Evolutionary conservation across 2,888 invertebrate species (phyloP).

Genomic region (Cheilosia scutellata): DNA sequence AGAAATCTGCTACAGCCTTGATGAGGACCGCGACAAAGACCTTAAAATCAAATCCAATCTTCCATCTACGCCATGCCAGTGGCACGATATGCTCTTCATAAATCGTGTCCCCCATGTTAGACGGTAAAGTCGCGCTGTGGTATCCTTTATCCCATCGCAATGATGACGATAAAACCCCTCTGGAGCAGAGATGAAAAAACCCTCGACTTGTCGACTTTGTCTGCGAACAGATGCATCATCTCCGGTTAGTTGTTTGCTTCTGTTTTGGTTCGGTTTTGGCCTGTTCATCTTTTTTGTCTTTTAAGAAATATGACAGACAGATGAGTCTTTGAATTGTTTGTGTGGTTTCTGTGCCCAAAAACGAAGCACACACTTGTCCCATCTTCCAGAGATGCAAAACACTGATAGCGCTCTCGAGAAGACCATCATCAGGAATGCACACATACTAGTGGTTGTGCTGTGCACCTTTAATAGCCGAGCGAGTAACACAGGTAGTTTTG

Average conservation of each 20-base stretch:
- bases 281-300: conserved; percentile 22
- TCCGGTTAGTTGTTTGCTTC: conserved; percentile 59
- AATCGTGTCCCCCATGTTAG: conserved; percentile 47
- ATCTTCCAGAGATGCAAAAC: conserved; percentile 65
- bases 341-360: conserved; percentile 62
- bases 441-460: conserved; percentile 8
- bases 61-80: conserved; percentile 42
- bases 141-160: conserved; percentile 38
- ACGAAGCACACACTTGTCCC: conserved; percentile 66
- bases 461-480: conserved; percentile 55
- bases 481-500: conserved; percentile 73
- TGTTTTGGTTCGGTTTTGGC: conserved; percentile 45
- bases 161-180: conserved; percentile 23
- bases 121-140: conserved; percentile 17
- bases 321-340: conserved; percentile 68
- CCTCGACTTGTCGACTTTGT: conserved; percentile 67
- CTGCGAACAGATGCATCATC: conserved; percentile 70
- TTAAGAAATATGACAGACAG: conserved; percentile 70
- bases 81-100: conserved; percentile 41
- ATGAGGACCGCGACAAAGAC: conserved; percentile 70
- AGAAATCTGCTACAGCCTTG: conserved; percentile 40
- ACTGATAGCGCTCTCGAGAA: conserved; percentile 53
- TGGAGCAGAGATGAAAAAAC: conserved; percentile 17
- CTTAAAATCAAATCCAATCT: conserved; percentile 66
- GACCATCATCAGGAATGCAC: conserved; percentile 29